Evolutionary conservation across 2,888 invertebrate genomes (phyloP), one percentile per base, ranked within the genome.

Genomic region (Pachliopta kotzebuea): DNA sequence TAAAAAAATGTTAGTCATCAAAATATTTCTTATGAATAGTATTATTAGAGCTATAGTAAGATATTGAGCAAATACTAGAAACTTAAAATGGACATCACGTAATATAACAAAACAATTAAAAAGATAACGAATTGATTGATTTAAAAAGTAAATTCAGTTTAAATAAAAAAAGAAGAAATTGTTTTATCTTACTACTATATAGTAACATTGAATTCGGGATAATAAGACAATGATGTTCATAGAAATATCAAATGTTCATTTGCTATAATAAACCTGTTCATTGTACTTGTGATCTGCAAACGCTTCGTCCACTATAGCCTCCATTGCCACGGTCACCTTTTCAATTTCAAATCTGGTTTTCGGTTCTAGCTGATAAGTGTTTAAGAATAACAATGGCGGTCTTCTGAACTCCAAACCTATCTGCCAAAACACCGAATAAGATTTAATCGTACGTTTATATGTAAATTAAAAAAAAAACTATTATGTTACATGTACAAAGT

Each of bases 301-400:
- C 42, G 70, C 37, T 52, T 79, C 76, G 60, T 90, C 82, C 17
- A 90, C 68, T 8, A 78, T 29, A 4, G 69, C 71, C 1, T 87
- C 72, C 9, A 77, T 70, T 1, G 74, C 74, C 3, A 71, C 63
- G 24, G 53, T 72, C 0, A 88, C 84, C 0, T 61, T 49, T 0
- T 74, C 58, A 0, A 76, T 49, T 54, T 85, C 70, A 57, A 87
- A 88, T 37, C 21, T 70, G 0, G 66, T 60, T 0, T 24, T 63
- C 0, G 89, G 80, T 0, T 84, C 83, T 60, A 89, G 61, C 67
- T 89, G 90, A 66, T 84, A 91, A 0, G 90, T 89, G 8, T 82
- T 82, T 0, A 84, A 58, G 56, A 69, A 88, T 0, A 80, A 0
- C 45, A 87, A 31, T 0, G 74, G 72, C 0, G 90, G 90, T 0